Evolutionary conservation across 1,140 invertebrate species (phyloP).

Genomic region (Sitophilus oryzae): DNA sequence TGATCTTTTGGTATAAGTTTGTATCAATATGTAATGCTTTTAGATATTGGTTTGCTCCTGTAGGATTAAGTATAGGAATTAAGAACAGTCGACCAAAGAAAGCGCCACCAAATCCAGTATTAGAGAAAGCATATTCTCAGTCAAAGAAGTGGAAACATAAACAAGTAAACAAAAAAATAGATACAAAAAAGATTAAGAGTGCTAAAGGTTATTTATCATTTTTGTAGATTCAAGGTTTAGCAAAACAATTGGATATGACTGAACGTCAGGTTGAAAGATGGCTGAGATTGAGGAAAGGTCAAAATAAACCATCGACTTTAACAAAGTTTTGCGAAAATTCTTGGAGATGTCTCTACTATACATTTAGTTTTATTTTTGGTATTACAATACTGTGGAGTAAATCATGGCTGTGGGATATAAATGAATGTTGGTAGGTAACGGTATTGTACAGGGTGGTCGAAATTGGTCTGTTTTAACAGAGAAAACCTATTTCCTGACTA

Average conservation of each 20-base stretch:
- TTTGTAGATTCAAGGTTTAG: conserved; percentile 64
- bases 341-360: conserved; percentile 87
- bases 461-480: too few relatives aligned
- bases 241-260: conserved; percentile 82
- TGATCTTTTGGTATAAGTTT: background rate
- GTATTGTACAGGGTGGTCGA: too few relatives aligned
- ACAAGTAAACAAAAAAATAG: conserved; percentile 51
- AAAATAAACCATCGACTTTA: conserved; percentile 81
- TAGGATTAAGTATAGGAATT: conserved; percentile 71
- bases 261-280: conserved; percentile 81
- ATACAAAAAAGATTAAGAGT: background rate
- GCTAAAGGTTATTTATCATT: background rate
- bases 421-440: conserved; percentile 75
- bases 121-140: conserved; percentile 66
- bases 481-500: too few relatives aligned
- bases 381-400: conserved; percentile 81
- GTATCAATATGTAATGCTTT: conserved; percentile 10
- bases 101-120: conserved; percentile 59
- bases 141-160: conserved; percentile 66
- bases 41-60: conserved; percentile 71
- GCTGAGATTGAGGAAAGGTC: conserved; percentile 72
- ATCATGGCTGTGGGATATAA: conserved; percentile 91
- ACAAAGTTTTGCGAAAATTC: conserved; percentile 89
- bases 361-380: conserved; percentile 77
- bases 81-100: conserved; percentile 69